Percentiles rank a stretch among this genome's conserved stretches.
Conservation (phyloP, 2,888 invertebrate genomes). For the Parnassius apollo region DNA sequence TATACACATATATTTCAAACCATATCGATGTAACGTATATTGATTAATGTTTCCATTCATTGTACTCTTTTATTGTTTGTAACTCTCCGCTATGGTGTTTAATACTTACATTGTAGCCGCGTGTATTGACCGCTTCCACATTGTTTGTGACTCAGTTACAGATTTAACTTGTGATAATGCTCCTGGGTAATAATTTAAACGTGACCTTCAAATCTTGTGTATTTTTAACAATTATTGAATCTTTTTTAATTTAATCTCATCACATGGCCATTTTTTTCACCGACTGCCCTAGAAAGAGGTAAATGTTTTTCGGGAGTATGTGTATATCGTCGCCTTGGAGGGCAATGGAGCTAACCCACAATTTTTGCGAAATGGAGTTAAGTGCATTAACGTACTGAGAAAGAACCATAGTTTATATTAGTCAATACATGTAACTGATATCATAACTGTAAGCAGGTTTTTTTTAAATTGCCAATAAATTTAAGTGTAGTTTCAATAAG, state of each 20-base stretch:
- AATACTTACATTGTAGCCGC: constrained; percentile 28
- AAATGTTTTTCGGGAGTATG: too few species aligned
- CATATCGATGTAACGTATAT: constrained; percentile 34
- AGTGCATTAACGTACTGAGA: too few species aligned
- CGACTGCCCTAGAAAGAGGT: too few species aligned
- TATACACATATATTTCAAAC: constrained; percentile 32
- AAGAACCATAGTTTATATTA: too few species aligned
- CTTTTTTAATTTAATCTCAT: not conserved
- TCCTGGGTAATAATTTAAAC: constrained; percentile 15
- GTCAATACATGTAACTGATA: too few species aligned
- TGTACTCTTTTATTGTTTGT: constrained; percentile 34
- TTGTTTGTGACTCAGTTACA: constrained; percentile 17
- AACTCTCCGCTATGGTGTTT: constrained; percentile 14
- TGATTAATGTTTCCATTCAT: constrained; percentile 42
- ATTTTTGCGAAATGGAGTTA: too few species aligned
- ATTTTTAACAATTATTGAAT: constrained; percentile 2
- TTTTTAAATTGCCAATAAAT: too few species aligned
- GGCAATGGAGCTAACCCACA: too few species aligned
- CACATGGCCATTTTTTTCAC: too few species aligned
- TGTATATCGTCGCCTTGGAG: too few species aligned
- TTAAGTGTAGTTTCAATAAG: too few species aligned
- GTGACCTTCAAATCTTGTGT: constrained; percentile 10
- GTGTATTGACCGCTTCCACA: constrained; percentile 17
- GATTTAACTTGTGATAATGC: constrained; percentile 19
- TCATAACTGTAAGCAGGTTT: too few species aligned